These are phyloP conservation scores for Phanerotoma sp. DNA, from an alignment of 2,888 invertebrate genomes.

Conservation along the genomic window DNA sequence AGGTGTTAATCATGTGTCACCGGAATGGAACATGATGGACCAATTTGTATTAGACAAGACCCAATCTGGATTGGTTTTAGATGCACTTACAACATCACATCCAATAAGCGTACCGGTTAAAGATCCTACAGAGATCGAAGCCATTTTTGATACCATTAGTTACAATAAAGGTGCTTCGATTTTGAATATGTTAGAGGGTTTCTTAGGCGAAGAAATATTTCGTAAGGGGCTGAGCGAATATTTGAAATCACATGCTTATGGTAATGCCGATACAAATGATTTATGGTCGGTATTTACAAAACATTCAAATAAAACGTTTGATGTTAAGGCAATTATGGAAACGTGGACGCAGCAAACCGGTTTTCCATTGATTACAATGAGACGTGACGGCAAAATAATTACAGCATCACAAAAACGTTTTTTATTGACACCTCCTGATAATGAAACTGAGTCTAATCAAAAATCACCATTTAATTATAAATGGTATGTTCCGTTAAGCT, in stretches of 20 bases:
- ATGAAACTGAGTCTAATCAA: slow-evolving; percentile 58
- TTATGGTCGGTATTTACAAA: slow-evolving; percentile 76
- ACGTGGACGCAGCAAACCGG: slow-evolving; percentile 84
- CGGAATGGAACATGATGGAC: slow-evolving; percentile 71
- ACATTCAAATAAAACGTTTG: slow-evolving; percentile 64
- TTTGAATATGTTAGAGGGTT: slow-evolving; percentile 71
- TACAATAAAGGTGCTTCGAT: slow-evolving; percentile 76
- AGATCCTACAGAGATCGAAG: slow-evolving; percentile 71
- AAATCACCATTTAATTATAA: slow-evolving; percentile 64
- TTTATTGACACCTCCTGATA: slow-evolving; percentile 58
- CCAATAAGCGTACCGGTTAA: slow-evolving; percentile 69
- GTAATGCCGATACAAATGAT: slow-evolving; percentile 76
- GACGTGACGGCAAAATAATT: slow-evolving; percentile 64
- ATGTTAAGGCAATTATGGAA: slow-evolving; percentile 71
- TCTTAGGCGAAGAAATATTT: slow-evolving; percentile 66
- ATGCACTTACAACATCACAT: slow-evolving; percentile 71
- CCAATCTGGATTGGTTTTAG: slow-evolving; percentile 68
- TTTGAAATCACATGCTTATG: slow-evolving; percentile 68
- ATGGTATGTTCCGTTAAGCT: slow-evolving; percentile 81
- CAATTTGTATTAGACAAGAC: slow-evolving; percentile 70
- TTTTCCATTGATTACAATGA: slow-evolving; percentile 75
- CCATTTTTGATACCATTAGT: slow-evolving; percentile 74
- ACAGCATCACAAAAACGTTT: slow-evolving; percentile 70
- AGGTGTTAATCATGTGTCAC: slow-evolving; percentile 65
- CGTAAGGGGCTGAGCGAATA: slow-evolving; percentile 69